phyloP scores from a whole-genome alignment of 2,797 vertebrate genomes.

The Galaxias olidus region DNA sequence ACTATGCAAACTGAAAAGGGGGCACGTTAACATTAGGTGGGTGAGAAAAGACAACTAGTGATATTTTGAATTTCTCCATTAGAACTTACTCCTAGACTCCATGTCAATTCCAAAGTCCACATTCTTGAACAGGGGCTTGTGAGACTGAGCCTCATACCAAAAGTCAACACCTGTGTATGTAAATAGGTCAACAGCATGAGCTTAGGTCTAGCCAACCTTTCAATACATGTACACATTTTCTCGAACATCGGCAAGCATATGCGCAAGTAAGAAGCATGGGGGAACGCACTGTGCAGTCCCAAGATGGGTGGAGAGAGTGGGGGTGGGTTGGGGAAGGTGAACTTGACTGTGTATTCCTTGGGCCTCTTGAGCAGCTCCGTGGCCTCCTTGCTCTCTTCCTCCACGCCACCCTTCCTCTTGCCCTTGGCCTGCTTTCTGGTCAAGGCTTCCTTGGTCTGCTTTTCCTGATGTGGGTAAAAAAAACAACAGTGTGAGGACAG shows the following conservation, averaged over 20 bases:
- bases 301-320: conserved; percentile 89
- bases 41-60: no score
- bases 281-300: conserved; percentile 83
- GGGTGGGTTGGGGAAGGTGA: conserved; percentile 91
- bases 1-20: conserved; percentile 87
- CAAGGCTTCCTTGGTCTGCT: conserved; percentile 87
- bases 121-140: conserved; percentile 86
- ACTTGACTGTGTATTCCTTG: conserved; percentile 90
- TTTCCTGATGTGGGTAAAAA: conserved; percentile 74
- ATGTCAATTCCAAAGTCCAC: conserved; percentile 94
- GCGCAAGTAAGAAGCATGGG: background rate
- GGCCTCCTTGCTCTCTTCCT: conserved; percentile 83
- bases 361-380: conserved; percentile 87
- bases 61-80: no score
- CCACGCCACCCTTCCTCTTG: conserved; percentile 81
- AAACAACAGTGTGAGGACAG: background rate
- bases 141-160: conserved; percentile 73
- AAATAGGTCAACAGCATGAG: background rate
- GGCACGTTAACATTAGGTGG: background rate
- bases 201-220: background rate
- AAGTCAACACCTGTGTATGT: conserved; percentile 83
- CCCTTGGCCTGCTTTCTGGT: conserved; percentile 91
- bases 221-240: background rate
- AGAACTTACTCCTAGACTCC: conserved; percentile 87
- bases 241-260: no score